A percentile compares a stretch with the other conserved stretches of the same genome.
phyloP scores from a whole-genome alignment of 1,140 invertebrate genomes.

The Cheumatopsyche charites region DNA sequence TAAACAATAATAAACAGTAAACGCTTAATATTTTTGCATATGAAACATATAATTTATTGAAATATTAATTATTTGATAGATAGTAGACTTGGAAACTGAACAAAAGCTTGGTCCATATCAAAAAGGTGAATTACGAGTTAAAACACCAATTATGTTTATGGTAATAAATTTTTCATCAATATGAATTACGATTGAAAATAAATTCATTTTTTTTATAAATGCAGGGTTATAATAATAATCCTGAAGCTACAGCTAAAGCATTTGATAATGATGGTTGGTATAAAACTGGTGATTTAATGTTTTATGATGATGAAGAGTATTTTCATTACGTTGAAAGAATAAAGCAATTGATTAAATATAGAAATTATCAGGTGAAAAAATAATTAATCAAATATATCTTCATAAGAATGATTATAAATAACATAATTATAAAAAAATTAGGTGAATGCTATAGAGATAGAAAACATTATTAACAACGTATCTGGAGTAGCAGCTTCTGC shows the following conservation, averaged over 20 bases:
- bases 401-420: background rate
- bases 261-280: conserved; percentile 73
- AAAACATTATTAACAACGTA: conserved; percentile 42
- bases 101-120: conserved; percentile 50
- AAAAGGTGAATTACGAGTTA: conserved; percentile 53
- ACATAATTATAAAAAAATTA: conserved; percentile 15
- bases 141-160: conserved; percentile 36
- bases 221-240: conserved; percentile 67
- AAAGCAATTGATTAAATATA: conserved; percentile 78
- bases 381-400: background rate
- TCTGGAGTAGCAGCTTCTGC: conserved; percentile 65
- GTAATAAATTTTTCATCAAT: conserved; percentile 21
- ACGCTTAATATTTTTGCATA: too few species aligned
- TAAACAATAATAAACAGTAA: background rate
- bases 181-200: background rate
- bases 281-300: conserved; percentile 76
- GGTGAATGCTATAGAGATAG: conserved; percentile 36
- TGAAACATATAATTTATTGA: background rate
- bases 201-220: too few species aligned
- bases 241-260: conserved; percentile 64
- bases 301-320: conserved; percentile 67
- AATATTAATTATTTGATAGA: background rate
- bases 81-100: conserved; percentile 51
- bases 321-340: conserved; percentile 71
- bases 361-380: conserved; percentile 68